Base-by-base conservation (phyloP, 2,797 vertebrate species). In the Spinus olivaceus region DNA sequence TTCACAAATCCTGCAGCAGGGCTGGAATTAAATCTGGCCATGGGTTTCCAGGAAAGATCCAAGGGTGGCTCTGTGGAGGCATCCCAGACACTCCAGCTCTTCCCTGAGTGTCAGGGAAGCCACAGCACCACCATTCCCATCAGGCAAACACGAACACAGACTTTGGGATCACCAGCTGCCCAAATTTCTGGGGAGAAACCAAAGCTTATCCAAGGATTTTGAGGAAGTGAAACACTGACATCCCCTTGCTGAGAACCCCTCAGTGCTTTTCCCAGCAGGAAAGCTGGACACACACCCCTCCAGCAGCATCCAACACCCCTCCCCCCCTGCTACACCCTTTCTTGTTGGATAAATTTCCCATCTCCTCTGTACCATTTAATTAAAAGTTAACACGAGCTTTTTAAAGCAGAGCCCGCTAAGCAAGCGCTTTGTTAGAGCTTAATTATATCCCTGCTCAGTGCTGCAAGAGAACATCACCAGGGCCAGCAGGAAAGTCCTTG, bases 381-480 rank as follows among this genome's bases (percentile, higher is more conserved):
- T 93, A 92, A 88, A 93, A 94, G 90, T 90, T 94, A 88, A 83
- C 88, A 74, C 0, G n/a, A 0, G 17, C 39, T 93, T 93, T 94
- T 92, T 66, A 93, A 87, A 90, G 35, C 59, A 2, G 28, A 91
- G 82, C 88, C 60, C 9, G 14, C 90, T 92, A 92, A 70, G 90
- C 64, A 35, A 90, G 80, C 8, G 79, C 76, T 96, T 95, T 95
- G 96, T 92, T 88, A 95, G 97, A 97, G 97, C 98, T 97, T 96
- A 96, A 95, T 96, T 94, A 92, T 51, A 91, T 81, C 93, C 69
- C 81, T 7, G 9, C 30, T 82, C 22, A 3, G 42, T 10, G 64
- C 92, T 92, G 94, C 85, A 64, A 56, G 78, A 77, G 63, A 95
- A 86, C 96, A 90, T 66, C 15, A 0, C 33, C 73, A 28, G 11